Evolutionary conservation across 1,140 invertebrate genomes (phyloP), one percentile per base, ranked within the genome.

Genomic region (Drosophila rhopaloa): DNA sequence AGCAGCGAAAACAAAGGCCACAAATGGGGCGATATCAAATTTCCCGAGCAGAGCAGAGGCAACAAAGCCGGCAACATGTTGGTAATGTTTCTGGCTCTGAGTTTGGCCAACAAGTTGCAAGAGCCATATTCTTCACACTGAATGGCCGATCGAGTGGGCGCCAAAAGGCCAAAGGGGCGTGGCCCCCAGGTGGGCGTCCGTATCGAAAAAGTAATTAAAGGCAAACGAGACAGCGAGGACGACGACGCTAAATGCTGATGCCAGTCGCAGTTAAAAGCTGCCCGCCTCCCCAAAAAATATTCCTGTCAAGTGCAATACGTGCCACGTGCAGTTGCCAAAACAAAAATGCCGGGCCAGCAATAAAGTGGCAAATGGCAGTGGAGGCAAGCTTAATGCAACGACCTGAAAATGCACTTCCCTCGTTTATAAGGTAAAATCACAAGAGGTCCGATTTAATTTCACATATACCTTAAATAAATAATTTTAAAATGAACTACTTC

Each of bases 151-250:
- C 81, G 58, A 72, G 81, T 66, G 58, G 79, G 72, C 61, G 72
- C 60, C 14, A 56, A 29, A 24, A 57, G 44, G n/a, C 51, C 19
- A 16, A 46, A 47, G 41, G 72, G 81, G 81, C 76, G 81, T 84
- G 76, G 48, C 29, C 6, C 60, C 38, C 82, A 86, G 62, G 75
- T 86, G 59, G 83, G 71, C 76, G 60, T 68, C 70, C 46, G 81
- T 86, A 86, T 82, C 66, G 83, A 86, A 86, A 85, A 86, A 86
- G 83, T 86, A 86, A 86, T 86, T 86, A 86, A 86, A 86, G 82
- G 75, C 71, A 67, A 65, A 62, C 61, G 61, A 32, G 29, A 32
- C 67, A 65, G 66, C 58, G 61, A 78, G 37, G 53, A 37, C 54
- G 48, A 66, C 43, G 61, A 27, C 59, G 48, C 51, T 53, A 53